Base-by-base conservation (phyloP, 2,888 invertebrate genomes). In the Acronicta psi region DNA sequence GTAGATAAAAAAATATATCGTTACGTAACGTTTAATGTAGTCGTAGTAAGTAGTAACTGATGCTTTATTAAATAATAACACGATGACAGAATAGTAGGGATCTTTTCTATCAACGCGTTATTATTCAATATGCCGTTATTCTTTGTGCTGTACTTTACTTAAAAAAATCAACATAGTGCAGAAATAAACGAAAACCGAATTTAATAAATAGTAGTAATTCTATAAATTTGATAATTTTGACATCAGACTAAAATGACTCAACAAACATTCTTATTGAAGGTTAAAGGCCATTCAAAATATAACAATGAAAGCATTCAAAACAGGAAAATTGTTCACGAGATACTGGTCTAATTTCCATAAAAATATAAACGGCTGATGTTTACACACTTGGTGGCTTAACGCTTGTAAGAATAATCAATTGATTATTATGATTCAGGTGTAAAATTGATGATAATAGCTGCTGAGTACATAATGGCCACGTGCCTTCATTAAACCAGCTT, bases 381-480 rank as follows among this genome's bases (percentile, higher is more conserved):
- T 50, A 55, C 34, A 42, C 41, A 54, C 29, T 40, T 40, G 50
- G 38, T 43, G 56, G 55, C 41, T 70, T 20, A 56, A 36, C 16
- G 13, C 7, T 34, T 17, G 4, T 11, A 16, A 10, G 44, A 45
- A 38, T 43, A 9, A 66, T 37, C 23, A 50, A 46, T 50, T n/a
- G n/a, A 13, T 53, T 44, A 17, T 23, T 38, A 40, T 18, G 9
- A 14, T 58, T 53, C 45, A 53, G 23, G 34, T 57, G 41, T 49
- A 34, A 25, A 49, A 29, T 20, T 51, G 14, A 53, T 42, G 17
- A 52, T 38, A 20, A 25, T 43, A 14, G 49, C 67, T 66, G 38
- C 67, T 72, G 53, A 53, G 36, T 53, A 18, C 36, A 49, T 52
- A 57, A 23, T 25, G 25, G 31, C 49, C 59, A 66, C 67, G 59